phyloP scores from a whole-genome alignment of 2,797 vertebrate genomes.

The Phoebastria nigripes region DNA sequence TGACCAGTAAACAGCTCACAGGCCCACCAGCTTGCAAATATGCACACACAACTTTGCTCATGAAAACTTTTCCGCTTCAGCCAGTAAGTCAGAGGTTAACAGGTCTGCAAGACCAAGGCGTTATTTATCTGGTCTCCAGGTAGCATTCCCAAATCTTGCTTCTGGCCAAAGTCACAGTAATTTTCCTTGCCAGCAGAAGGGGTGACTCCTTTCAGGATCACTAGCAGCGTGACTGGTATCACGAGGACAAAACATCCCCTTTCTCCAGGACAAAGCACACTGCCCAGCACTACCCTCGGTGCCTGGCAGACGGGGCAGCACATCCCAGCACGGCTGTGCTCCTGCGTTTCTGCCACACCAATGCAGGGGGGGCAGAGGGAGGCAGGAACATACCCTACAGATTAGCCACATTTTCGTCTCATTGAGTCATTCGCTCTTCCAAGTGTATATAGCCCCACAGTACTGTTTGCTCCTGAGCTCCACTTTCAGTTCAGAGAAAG shows the following conservation, averaged over 20 bases:
- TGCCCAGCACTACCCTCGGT: rapidly evolving
- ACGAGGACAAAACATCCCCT: neutral
- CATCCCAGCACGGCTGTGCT: rapidly evolving
- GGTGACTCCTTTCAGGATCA: neutral
- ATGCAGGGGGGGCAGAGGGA: neutral
- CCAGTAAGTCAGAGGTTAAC: neutral
- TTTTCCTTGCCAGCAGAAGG: neutral
- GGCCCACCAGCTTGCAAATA: neutral
- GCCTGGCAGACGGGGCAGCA: neutral
- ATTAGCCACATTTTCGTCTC: neutral
- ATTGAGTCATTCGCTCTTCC: neutral
- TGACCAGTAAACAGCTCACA: neutral
- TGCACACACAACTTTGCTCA: neutral
- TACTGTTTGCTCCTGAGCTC: neutral
- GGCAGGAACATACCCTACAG: neutral
- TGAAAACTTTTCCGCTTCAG: neutral
- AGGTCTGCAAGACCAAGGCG: rapidly evolving
- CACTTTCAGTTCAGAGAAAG: neutral
- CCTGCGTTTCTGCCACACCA: rapidly evolving
- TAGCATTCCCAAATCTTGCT: neutral
- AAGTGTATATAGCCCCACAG: neutral
- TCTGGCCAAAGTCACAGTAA: neutral
- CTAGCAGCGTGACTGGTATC: rapidly evolving
- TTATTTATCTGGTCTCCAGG: neutral
- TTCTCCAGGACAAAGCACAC: neutral